phyloP scores from a whole-genome alignment of 2,888 invertebrate genomes.

The Alentia gelatinosa region DNA sequence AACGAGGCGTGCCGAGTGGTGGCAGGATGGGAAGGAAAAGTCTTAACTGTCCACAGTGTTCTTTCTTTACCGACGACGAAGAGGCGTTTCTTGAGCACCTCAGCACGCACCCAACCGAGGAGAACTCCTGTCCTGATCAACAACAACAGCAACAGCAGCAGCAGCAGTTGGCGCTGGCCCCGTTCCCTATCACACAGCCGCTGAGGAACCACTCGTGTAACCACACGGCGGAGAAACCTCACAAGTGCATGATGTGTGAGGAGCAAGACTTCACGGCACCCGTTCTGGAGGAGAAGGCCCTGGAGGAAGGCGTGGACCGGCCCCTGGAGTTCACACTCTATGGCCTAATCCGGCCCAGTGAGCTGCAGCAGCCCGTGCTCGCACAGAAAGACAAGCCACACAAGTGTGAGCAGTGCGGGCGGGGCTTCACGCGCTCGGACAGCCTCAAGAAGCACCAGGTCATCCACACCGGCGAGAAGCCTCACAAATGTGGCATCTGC shows the following conservation, averaged over 20 bases:
- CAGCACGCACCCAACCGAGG: too few relatives aligned
- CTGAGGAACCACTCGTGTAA: background rate
- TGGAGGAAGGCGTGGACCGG: background rate
- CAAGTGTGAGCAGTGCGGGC: background rate
- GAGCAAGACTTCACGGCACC: background rate
- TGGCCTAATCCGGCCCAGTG: background rate
- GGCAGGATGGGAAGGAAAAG: too few relatives aligned
- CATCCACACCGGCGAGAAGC: background rate
- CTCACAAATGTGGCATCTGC: background rate
- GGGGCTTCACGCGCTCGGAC: background rate
- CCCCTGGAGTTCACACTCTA: background rate
- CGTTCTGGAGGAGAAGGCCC: background rate
- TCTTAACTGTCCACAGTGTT: too few relatives aligned
- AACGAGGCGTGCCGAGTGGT: too few relatives aligned
- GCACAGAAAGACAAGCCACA: background rate
- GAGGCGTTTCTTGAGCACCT: too few relatives aligned
- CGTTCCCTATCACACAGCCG: background rate
- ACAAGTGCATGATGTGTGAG: background rate
- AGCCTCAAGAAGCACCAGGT: background rate
- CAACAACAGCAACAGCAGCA: too few relatives aligned
- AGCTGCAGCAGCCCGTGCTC: background rate
- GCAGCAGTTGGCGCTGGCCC: background rate
- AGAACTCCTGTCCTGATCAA: too few relatives aligned
- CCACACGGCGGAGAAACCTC: background rate
- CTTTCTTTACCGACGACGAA: too few relatives aligned